Evolutionary conservation across 2,113 vertebrate species (phyloP).

Genomic region (Benitochromis conjunctus): DNA sequence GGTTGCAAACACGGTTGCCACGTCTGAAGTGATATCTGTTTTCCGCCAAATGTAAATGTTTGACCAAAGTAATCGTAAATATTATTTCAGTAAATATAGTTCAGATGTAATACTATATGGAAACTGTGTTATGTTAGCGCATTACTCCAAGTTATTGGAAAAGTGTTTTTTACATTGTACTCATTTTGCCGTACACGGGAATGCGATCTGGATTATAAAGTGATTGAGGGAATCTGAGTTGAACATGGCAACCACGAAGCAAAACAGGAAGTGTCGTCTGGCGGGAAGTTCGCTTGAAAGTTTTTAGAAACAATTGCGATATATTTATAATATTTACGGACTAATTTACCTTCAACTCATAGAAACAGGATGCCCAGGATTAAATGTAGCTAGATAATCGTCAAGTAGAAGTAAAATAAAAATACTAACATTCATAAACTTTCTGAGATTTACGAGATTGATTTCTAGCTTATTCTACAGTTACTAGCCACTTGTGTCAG

Average conservation of each 20-base stretch:
- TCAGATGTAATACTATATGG: background rate
- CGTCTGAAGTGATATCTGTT: background rate
- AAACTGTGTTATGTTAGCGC: background rate
- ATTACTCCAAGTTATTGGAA: background rate
- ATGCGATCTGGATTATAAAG: background rate
- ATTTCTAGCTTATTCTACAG: background rate
- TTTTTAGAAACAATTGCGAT: background rate
- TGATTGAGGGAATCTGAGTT: background rate
- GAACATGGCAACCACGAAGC: constrained; percentile 42
- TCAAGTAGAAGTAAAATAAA: background rate
- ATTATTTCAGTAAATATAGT: background rate
- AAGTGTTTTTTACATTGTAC: background rate
- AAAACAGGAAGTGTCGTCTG: constrained; percentile 41
- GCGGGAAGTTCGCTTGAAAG: constrained; percentile 46
- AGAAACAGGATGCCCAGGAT: background rate
- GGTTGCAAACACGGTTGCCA: background rate
- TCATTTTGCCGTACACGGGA: background rate
- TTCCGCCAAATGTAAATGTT: background rate
- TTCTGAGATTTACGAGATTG: background rate
- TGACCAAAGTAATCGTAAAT: background rate
- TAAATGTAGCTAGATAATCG: background rate
- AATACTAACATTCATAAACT: background rate
- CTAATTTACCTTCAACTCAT: background rate
- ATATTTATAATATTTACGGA: background rate
- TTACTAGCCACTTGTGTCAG: background rate